A percentile compares a stretch with the other conserved stretches of the same genome.
phyloP scores from a whole-genome alignment of 2,888 invertebrate genomes.

The Nemapogon koenigi region DNA sequence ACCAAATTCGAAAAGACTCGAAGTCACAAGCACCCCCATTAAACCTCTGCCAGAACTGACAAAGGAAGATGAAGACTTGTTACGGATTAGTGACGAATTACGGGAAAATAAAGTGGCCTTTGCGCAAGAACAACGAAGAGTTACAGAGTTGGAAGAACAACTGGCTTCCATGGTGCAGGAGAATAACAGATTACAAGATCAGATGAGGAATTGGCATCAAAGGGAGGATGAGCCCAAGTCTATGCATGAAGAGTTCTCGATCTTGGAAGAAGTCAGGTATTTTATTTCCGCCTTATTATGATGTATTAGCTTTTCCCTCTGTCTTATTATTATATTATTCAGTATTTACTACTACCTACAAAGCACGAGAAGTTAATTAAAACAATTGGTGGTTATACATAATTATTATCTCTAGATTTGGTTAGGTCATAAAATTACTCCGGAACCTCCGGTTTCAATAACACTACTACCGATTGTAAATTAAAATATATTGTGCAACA shows the following conservation, averaged over 20 bases:
- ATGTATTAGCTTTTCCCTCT: too few species aligned
- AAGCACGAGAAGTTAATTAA: too few species aligned
- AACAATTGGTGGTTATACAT: too few species aligned
- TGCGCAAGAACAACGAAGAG: constrained; percentile 74
- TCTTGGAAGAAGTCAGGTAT: constrained; percentile 85
- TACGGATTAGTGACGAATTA: constrained; percentile 72
- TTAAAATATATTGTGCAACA: too few species aligned
- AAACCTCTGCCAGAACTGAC: constrained; percentile 53
- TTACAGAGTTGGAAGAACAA: constrained; percentile 80
- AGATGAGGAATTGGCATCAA: constrained; percentile 68
- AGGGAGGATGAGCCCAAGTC: constrained; percentile 80
- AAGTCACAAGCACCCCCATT: constrained; percentile 35
- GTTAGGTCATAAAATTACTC: too few species aligned
- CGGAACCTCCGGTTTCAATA: too few species aligned
- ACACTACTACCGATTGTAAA: too few species aligned
- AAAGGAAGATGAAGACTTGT: constrained; percentile 57
- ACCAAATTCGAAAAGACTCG: constrained; percentile 31
- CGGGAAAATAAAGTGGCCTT: constrained; percentile 73
- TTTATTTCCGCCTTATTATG: too few species aligned
- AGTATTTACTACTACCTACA: too few species aligned
- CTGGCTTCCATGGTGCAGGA: constrained; percentile 73
- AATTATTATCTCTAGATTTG: too few species aligned
- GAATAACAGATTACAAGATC: constrained; percentile 73
- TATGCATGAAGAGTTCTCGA: constrained; percentile 82
- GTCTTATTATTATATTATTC: too few species aligned